Percentiles rank a stretch among this genome's conserved stretches.
Conservation (phyloP, 2,888 invertebrate genomes). For the Hydrotaea diabolus region DNA sequence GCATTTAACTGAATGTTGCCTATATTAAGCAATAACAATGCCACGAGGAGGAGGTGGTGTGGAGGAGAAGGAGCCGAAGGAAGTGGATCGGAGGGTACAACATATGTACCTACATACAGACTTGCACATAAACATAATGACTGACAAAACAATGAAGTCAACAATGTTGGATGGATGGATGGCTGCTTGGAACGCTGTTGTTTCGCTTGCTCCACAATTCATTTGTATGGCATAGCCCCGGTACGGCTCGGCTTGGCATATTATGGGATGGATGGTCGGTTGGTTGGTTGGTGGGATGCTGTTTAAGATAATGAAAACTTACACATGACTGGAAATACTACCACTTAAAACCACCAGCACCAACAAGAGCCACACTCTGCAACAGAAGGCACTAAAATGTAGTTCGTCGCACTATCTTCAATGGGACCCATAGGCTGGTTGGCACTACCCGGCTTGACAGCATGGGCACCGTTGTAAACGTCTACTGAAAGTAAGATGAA, state of each 20-base stretch:
- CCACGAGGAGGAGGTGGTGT: not conserved
- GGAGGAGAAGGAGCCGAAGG: not conserved
- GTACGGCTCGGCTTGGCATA: no score
- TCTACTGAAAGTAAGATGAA: slow-evolving; percentile 8
- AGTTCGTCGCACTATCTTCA: not conserved
- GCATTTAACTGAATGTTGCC: slow-evolving; percentile 34
- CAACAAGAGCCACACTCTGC: no score
- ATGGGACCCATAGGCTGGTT: slow-evolving; percentile 16
- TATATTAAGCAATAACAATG: slow-evolving; percentile 36
- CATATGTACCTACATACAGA: slow-evolving; percentile 1
- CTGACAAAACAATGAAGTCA: slow-evolving; percentile 42
- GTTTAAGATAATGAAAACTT: slow-evolving; percentile 42
- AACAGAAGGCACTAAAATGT: not conserved
- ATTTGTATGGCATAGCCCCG: no score
- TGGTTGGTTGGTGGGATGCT: slow-evolving; percentile 7
- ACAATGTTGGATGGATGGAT: slow-evolving; percentile 17
- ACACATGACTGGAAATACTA: slow-evolving; percentile 32
- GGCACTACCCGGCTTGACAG: not conserved
- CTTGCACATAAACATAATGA: slow-evolving; percentile 21
- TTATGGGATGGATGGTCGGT: not conserved
- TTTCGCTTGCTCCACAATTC: not conserved
- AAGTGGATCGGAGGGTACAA: not conserved
- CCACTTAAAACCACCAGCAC: not conserved
- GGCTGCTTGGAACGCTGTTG: slow-evolving; percentile 1
- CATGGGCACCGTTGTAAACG: not conserved